These are phyloP conservation scores for Sitta carolinensis DNA, from an alignment of 2,797 vertebrate genomes.

Conservation along the genomic window DNA sequence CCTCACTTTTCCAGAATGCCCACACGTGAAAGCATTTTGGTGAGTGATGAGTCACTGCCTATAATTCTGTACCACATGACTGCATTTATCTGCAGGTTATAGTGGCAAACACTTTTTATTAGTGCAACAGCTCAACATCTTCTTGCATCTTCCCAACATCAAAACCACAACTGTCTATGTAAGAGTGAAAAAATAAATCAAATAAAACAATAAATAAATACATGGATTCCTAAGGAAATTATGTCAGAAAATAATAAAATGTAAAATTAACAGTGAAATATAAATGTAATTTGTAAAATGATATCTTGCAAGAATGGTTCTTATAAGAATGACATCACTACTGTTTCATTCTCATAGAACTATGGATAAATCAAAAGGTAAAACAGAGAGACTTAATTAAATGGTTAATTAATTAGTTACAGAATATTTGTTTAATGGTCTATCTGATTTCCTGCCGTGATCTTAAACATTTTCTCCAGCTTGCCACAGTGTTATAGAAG, in stretches of 20 bases:
- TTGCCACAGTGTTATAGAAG: background rate
- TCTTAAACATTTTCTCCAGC: constrained; percentile 39
- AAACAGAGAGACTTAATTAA: constrained; percentile 44
- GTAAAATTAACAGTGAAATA: background rate
- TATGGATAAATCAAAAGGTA: constrained; percentile 55
- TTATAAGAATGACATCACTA: background rate
- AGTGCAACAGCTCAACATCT: background rate
- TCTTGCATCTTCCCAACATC: background rate
- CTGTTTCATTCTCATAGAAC: background rate
- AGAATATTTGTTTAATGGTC: constrained; percentile 28
- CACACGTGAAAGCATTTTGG: background rate
- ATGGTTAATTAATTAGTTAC: constrained; percentile 47
- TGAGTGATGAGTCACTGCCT: constrained; percentile 27
- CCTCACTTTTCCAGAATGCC: background rate
- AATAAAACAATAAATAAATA: background rate
- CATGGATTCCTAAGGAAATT: background rate
- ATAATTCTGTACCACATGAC: background rate
- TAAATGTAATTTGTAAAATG: background rate
- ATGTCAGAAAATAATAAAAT: background rate
- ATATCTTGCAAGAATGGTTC: background rate
- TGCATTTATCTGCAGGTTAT: background rate
- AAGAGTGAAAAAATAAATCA: background rate
- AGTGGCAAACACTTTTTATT: background rate
- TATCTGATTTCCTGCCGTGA: background rate
- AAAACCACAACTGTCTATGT: background rate